Evolutionary conservation across 2,113 vertebrate genomes (phyloP).

Genomic region (Myxocyprinus asiaticus): DNA sequence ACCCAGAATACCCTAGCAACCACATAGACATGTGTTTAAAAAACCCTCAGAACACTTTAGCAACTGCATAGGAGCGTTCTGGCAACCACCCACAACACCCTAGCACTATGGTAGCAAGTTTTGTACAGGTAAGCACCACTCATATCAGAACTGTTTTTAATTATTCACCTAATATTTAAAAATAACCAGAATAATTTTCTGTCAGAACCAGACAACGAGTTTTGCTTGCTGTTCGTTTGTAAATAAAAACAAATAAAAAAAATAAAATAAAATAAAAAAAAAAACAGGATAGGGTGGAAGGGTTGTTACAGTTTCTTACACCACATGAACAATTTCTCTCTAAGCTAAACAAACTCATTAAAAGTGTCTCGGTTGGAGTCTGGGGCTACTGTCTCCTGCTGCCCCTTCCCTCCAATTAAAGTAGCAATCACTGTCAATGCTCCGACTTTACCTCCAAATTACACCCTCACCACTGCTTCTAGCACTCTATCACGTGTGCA

Average conservation of each 20-base stretch:
- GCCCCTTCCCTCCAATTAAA: constrained; percentile 56
- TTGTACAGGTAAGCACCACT: too few relatives aligned
- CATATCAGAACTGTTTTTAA: too few relatives aligned
- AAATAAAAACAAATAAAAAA: too few relatives aligned
- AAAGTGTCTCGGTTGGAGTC: constrained; percentile 46
- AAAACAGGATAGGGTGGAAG: not conserved
- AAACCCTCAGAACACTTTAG: too few relatives aligned
- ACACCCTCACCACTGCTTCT: constrained; percentile 65
- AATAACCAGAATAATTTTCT: not conserved
- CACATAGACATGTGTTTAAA: too few relatives aligned
- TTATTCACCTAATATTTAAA: too few relatives aligned
- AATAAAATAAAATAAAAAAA: too few relatives aligned
- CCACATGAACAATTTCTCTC: constrained; percentile 24
- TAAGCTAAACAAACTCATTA: constrained; percentile 54
- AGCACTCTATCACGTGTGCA: constrained; percentile 19
- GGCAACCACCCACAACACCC: too few relatives aligned
- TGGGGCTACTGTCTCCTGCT: constrained; percentile 46
- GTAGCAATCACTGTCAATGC: constrained; percentile 56
- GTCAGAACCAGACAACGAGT: not conserved
- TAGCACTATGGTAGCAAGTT: too few relatives aligned
- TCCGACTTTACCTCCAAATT: constrained; percentile 51
- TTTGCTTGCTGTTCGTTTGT: not conserved
- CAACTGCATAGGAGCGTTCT: too few relatives aligned
- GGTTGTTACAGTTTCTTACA: constrained; percentile 24
- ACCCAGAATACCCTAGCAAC: too few relatives aligned